These are phyloP conservation scores for Baryphthengus martii DNA, from an alignment of 2,113 vertebrate genomes.

Conservation along the genomic window DNA sequence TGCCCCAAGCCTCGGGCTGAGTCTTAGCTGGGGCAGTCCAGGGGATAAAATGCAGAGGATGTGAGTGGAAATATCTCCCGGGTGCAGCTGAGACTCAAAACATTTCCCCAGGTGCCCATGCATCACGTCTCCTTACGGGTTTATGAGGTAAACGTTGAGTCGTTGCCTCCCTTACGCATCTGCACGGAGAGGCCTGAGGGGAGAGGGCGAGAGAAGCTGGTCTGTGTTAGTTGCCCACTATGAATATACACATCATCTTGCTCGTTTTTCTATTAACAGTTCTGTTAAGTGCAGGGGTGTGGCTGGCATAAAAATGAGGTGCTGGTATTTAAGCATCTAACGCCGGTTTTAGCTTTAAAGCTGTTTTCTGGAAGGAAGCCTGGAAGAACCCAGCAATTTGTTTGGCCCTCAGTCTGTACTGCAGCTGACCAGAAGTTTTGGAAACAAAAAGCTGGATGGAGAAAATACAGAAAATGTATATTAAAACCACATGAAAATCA, in stretches of 20 bases:
- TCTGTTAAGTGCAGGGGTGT: background rate
- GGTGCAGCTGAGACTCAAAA: background rate
- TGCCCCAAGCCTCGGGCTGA: background rate
- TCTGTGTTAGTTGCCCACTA: background rate
- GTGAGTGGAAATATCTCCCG: background rate
- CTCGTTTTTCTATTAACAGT: background rate
- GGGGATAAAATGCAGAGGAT: background rate
- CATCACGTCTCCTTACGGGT: background rate
- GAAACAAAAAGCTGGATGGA: slow-evolving; percentile 34
- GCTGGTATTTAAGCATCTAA: background rate
- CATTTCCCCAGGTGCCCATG: background rate
- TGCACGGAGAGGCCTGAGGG: background rate
- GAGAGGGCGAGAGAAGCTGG: background rate
- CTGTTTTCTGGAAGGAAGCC: slow-evolving; percentile 38
- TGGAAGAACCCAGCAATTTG: slow-evolving; percentile 53
- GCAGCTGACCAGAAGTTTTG: slow-evolving; percentile 50
- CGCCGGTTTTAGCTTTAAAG: background rate
- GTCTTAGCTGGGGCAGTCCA: background rate
- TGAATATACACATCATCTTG: background rate
- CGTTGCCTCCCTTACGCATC: background rate
- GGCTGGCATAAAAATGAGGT: background rate
- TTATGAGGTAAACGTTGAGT: background rate
- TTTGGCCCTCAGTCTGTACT: background rate
- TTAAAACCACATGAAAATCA: slow-evolving; percentile 33
- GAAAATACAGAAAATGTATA: slow-evolving; percentile 46